Percentiles rank a stretch among this genome's conserved stretches.
Evolutionary conservation across 2,113 vertebrate species (phyloP).

Genomic region (Phalacrocorax pelagicus): DNA sequence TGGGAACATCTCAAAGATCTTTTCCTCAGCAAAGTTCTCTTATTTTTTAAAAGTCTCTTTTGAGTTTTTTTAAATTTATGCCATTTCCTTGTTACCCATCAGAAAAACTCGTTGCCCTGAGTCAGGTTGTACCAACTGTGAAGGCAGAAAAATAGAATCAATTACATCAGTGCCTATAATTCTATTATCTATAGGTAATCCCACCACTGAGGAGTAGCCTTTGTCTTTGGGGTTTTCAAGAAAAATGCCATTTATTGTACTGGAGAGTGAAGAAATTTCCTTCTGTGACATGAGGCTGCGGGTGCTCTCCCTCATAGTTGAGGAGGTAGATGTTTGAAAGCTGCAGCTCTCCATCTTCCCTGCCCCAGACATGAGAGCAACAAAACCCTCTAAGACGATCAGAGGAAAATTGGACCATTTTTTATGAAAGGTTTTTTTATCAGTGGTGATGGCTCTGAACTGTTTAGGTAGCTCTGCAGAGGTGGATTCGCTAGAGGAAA

Average conservation of each 20-base stretch:
- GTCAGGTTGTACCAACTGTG: neutral
- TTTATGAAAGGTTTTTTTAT: neutral
- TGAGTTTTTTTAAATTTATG: neutral
- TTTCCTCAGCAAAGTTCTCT: neutral
- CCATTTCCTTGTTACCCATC: neutral
- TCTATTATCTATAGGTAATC: neutral
- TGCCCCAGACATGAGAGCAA: neutral
- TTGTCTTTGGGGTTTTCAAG: neutral
- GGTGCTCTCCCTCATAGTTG: neutral
- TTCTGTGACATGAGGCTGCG: neutral
- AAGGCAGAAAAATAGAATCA: neutral
- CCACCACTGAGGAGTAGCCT: neutral
- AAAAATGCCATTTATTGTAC: neutral
- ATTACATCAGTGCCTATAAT: neutral
- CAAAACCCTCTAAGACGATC: neutral
- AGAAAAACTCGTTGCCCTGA: neutral
- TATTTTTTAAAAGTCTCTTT: neutral
- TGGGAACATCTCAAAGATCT: neutral
- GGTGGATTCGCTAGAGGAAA: neutral
- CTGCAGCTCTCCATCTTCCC: neutral
- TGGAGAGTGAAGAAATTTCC: neutral
- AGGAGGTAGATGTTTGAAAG: neutral
- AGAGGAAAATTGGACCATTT: neutral
- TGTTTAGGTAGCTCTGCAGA: conserved; percentile 1
- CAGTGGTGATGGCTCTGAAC: neutral